Evolutionary conservation across 2,113 vertebrate genomes (phyloP).

Genomic region (Larimichthys polyactis): DNA sequence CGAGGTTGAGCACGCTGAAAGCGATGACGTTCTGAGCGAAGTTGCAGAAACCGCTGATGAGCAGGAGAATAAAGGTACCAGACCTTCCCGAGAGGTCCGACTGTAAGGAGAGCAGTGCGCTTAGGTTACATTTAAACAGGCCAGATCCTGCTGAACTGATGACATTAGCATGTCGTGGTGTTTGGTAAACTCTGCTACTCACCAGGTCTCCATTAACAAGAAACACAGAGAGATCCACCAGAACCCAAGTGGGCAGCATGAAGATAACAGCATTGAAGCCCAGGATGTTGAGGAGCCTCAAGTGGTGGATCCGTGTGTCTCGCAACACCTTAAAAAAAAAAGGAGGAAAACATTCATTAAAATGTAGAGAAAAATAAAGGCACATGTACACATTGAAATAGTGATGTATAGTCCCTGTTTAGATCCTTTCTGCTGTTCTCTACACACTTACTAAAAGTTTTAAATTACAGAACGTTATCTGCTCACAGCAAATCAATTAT

Average conservation of each 20-base stretch:
- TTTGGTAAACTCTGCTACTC: conserved; percentile 63
- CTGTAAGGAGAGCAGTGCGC: conserved; percentile 70
- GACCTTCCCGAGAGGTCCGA: conserved; percentile 87
- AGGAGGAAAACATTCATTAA: not conserved
- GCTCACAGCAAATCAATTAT: not conserved
- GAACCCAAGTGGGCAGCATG: conserved; percentile 97
- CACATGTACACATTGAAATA: not conserved
- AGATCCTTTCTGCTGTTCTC: not conserved
- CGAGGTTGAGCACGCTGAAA: conserved; percentile 95
- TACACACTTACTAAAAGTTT: not conserved
- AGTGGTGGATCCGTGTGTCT: conserved; percentile 93
- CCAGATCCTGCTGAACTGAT: not conserved
- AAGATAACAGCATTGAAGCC: conserved; percentile 96
- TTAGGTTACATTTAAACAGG: not conserved
- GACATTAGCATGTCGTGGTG: not conserved
- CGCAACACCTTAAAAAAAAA: conserved; percentile 87
- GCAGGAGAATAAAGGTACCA: conserved; percentile 91
- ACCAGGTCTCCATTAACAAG: conserved; percentile 94
- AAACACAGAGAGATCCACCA: conserved; percentile 95
- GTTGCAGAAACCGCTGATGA: conserved; percentile 97
- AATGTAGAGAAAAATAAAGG: too few species aligned
- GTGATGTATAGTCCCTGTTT: not conserved
- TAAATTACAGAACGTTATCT: not conserved
- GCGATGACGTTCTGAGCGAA: conserved; percentile 98
- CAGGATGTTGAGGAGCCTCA: conserved; percentile 93